A percentile compares a stretch with the other conserved stretches of the same genome.
phyloP scores from a whole-genome alignment of 2,113 vertebrate genomes.

The Daubentonia madagascariensis region DNA sequence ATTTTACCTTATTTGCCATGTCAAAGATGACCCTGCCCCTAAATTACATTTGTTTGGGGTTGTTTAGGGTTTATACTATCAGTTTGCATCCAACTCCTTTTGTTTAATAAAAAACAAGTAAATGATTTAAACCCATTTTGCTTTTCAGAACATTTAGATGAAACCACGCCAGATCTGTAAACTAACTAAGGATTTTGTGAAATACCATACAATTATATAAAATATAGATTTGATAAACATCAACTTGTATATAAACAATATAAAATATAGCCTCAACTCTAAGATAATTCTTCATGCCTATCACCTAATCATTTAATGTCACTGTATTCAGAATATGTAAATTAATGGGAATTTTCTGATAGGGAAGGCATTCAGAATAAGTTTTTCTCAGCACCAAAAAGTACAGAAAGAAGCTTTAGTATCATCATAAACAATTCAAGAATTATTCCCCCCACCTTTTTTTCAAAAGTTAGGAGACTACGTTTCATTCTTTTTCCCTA shows the following conservation, averaged over 20 bases:
- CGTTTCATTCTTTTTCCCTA: neutral
- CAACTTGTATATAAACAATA: neutral
- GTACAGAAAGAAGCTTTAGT: neutral
- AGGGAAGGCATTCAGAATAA: neutral
- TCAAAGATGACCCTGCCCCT: neutral
- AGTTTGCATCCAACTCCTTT: neutral
- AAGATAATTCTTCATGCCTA: neutral
- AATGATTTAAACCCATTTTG: slow-evolving; percentile 35
- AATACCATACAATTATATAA: neutral
- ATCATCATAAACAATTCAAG: slow-evolving; percentile 19
- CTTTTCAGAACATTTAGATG: neutral
- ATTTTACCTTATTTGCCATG: neutral
- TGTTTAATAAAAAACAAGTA: neutral
- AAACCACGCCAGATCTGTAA: neutral
- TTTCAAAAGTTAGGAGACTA: slow-evolving; percentile 18
- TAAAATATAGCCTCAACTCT: neutral
- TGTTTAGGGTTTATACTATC: neutral
- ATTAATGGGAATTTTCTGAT: neutral
- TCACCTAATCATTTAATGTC: neutral
- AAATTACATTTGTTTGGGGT: neutral
- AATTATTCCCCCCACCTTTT: neutral
- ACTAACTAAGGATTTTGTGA: neutral
- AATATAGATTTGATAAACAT: neutral
- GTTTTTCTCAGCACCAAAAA: neutral
- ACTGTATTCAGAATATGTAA: neutral